Conservation (phyloP, 2,797 vertebrate species). For the Tenualosa thibaudeaui region DNA sequence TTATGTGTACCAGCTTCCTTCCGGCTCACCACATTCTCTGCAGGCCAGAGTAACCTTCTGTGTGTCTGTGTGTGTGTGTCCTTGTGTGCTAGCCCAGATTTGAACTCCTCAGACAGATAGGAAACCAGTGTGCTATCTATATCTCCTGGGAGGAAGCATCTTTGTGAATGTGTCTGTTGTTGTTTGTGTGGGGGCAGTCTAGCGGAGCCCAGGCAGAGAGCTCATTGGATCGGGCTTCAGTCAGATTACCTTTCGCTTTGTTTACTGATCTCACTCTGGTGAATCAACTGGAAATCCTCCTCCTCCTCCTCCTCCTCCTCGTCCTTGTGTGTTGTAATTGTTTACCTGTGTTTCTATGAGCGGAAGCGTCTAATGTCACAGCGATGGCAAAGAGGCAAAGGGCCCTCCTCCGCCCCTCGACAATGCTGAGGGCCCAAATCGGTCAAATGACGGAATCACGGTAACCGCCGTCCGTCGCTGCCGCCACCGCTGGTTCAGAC, state of each 20-base stretch:
- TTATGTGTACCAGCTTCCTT: slow-evolving; percentile 36
- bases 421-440: slow-evolving; percentile 65
- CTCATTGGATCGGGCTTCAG: not conserved
- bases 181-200: not conserved
- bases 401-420: slow-evolving; percentile 48
- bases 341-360: slow-evolving; percentile 10
- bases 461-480: slow-evolving; percentile 27
- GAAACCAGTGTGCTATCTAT: slow-evolving; percentile 8
- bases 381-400: not conserved
- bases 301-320: not conserved
- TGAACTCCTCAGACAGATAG: slow-evolving; percentile 7
- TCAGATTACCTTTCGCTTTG: not conserved
- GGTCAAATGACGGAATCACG: slow-evolving; percentile 64
- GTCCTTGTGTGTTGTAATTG: not conserved
- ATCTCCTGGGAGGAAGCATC: slow-evolving; percentile 18
- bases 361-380: not conserved
- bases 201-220: not conserved
- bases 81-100: not conserved
- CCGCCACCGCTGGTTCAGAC: not conserved
- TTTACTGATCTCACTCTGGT: not conserved
- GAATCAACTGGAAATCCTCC: not conserved
- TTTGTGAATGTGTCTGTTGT: not conserved
- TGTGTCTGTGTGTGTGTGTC: not conserved
- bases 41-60: not conserved
- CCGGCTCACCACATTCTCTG: not conserved